Conservation (phyloP, 2,888 invertebrate genomes). For the Siphlonurus alternatus region DNA sequence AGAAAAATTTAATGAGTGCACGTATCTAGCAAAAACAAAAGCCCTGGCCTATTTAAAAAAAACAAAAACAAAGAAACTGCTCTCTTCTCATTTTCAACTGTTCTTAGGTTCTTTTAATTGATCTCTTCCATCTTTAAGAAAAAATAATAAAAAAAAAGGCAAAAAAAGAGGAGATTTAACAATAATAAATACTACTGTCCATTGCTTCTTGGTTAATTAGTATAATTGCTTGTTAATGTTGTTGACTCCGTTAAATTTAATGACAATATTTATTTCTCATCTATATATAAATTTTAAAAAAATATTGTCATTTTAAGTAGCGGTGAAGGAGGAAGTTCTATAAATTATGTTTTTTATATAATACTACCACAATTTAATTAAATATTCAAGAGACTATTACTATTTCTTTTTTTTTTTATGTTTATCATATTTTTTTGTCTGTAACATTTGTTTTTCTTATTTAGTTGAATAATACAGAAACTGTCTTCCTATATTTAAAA, state of each 20-base stretch:
- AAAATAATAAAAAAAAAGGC: neutral
- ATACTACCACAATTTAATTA: neutral
- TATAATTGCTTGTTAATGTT: constrained; percentile 1
- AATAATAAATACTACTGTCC: neutral
- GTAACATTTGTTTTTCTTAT: too few species aligned
- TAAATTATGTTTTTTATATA: neutral
- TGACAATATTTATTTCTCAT: neutral
- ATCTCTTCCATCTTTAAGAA: neutral
- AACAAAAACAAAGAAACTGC: neutral
- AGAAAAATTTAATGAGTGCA: neutral
- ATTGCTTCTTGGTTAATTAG: neutral
- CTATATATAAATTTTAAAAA: neutral
- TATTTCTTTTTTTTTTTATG: neutral
- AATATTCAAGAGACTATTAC: neutral
- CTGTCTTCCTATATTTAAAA: too few species aligned
- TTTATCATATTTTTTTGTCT: too few species aligned
- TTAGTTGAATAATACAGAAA: too few species aligned
- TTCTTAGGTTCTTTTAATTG: neutral
- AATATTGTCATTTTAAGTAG: neutral
- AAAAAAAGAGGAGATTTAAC: neutral
- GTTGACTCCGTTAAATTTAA: neutral
- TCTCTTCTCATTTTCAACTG: neutral
- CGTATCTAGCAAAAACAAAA: neutral
- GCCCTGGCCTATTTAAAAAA: neutral
- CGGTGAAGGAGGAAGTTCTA: neutral